Base-by-base conservation (phyloP, 2,113 vertebrate species). In the Myiozetetes cayanensis region DNA sequence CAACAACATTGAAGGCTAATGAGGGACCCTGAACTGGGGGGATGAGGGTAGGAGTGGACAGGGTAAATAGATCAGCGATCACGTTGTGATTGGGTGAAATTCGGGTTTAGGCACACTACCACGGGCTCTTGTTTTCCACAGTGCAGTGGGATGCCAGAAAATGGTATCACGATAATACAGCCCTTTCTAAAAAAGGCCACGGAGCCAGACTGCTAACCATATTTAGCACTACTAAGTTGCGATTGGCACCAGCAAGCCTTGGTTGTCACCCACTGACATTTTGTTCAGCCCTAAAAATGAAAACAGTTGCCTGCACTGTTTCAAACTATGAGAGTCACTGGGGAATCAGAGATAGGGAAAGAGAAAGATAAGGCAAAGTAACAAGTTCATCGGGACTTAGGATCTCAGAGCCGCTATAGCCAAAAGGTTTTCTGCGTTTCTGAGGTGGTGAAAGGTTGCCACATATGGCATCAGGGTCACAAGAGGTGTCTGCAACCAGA, bases 251-350 rank as follows among this genome's bases (percentile, higher is more conserved):
- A 87, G 80, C 94, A 85, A 90, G 91, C 89, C 61, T 71, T 44
- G 44, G 86, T 89, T 96, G 94, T 95, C 86, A 63, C 91, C 73
- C 94, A 59, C 83, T 96, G 96, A 85, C 96, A 92, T 95, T 97
- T 97, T 59, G 80, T 95, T 89, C 96, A 85, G 89, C 86, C 88
- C 80, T 95, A 31, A 89, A 89, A 68, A 84, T 78, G 86, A 97
- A 94, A 95, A 75, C 65, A 47, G 80, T 93, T 92, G 85, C 68
- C 90, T 95, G 94, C 43, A 24, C 72, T 86, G 50, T 80, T 92
- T 86, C 85, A 96, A 85, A 70, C 1, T 0, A 2, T 49, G 61
- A 61, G 55, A 76, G 82, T 70, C 43, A 39, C 85, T n/a, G 58
- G 10, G 28, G 35, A 41, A 43, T 88, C 8, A 0, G 59, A 93